Evolutionary conservation across 2,113 vertebrate genomes (phyloP).

Genomic region (Struthio camelus): DNA sequence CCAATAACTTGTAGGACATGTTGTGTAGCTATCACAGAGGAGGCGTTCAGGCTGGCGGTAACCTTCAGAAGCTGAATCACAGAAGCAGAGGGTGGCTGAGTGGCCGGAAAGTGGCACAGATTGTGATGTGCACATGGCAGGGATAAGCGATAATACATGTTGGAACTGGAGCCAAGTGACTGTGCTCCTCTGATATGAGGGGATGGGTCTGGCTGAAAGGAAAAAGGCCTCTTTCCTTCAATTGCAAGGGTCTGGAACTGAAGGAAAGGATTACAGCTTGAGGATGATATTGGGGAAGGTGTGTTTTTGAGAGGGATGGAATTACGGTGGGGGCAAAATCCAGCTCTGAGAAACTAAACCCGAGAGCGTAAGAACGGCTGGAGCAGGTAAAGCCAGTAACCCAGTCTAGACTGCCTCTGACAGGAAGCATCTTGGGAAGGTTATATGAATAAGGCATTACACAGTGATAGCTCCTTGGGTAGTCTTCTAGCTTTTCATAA

Average conservation of each 20-base stretch:
- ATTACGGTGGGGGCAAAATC: neutral
- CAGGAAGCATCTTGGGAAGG: neutral
- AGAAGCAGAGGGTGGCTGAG: slow-evolving; percentile 16
- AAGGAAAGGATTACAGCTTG: neutral
- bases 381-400: neutral
- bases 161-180: slow-evolving; percentile 40
- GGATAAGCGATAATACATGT: neutral
- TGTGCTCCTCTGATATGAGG: slow-evolving; percentile 11
- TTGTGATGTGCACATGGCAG: slow-evolving; percentile 10
- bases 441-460: neutral
- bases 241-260: too few species aligned
- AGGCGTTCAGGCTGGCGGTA: neutral
- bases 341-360: neutral
- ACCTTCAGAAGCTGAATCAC: slow-evolving; percentile 28
- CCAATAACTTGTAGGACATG: fast-evolving
- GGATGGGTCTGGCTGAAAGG: neutral
- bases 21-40: neutral
- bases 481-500: neutral
- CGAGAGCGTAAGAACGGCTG: neutral
- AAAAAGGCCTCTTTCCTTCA: slow-evolving; percentile 18
- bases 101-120: slow-evolving; percentile 26
- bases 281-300: neutral
- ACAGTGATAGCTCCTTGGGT: neutral
- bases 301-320: neutral
- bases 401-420: neutral